These are phyloP conservation scores for Gobius niger DNA, from an alignment of 2,113 vertebrate genomes.

Conservation along the genomic window DNA sequence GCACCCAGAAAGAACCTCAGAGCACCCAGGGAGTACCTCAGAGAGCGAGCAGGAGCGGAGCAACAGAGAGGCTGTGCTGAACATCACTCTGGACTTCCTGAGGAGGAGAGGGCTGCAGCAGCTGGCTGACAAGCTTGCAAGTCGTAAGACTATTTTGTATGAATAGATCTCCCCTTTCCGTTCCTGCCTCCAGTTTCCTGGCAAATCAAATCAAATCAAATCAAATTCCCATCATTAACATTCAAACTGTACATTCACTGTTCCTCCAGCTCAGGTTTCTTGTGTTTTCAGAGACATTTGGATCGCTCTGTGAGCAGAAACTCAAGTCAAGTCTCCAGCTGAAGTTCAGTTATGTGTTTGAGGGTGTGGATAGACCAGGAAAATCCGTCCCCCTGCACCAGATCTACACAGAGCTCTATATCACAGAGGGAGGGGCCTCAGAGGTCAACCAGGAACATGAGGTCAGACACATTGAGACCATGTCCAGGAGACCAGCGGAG, in stretches of 20 bases:
- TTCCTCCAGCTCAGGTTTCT: no score
- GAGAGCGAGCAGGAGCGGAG: constrained; percentile 7
- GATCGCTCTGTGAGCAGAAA: not conserved
- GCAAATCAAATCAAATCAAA: no score
- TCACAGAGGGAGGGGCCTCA: constrained; percentile 24
- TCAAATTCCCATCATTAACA: no score
- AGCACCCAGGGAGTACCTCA: not conserved
- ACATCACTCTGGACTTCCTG: constrained; percentile 1
- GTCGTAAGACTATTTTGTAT: constrained; percentile 19
- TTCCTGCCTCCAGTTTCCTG: no score
- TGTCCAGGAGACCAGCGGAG: constrained; percentile 28
- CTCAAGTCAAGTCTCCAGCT: not conserved
- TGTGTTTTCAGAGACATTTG: not conserved
- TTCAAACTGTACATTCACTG: no score
- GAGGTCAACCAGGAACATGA: constrained; percentile 9
- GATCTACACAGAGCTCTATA: constrained; percentile 33
- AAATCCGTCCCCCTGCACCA: not conserved
- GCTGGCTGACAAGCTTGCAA: constrained; percentile 26
- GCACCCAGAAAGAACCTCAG: constrained; percentile 1
- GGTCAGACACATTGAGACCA: constrained; percentile 20
- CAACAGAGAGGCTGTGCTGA: constrained; percentile 29
- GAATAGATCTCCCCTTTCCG: no score
- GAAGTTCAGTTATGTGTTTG: not conserved
- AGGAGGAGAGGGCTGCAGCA: not conserved
- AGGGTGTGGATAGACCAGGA: not conserved